Base-by-base conservation (phyloP, 1,140 invertebrate species). In the Venturia canescens region DNA sequence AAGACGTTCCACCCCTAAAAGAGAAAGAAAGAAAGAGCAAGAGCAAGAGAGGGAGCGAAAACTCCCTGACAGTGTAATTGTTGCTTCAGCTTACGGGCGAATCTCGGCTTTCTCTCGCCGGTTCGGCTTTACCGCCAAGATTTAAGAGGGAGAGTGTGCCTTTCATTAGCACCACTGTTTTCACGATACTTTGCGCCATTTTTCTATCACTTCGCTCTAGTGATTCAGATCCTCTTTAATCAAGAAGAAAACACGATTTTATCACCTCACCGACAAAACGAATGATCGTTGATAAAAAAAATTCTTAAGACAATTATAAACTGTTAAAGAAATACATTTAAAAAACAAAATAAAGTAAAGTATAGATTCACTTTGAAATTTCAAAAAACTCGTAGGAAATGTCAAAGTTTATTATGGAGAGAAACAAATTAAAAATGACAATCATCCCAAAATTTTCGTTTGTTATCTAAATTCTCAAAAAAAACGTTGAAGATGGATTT, bases 151-250 rank as follows among this genome's bases (percentile, higher is more conserved):
- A 63, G n/a, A 44, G 38, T 44, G 38, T 63, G 60, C 23, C 7
- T 63, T 63, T 63, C 60, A 63, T 63, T 63, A 23, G 60, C 23
- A 26, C 23, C 60, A 63, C 60, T 63, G 60, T 63, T 63, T 63
- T 23, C 60, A 13, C 21, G 21, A 63, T 63, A 63, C 60, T 63
- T 63, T 6, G 21, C 60, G 21, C 23, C 18, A 63, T 63, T 63
- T 63, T 13, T 23, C 11, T 26, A 63, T 63, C 60, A 26, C 60
- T 23, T 63, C 13, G n/a, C 7, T 26, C 60, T 6, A 63, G 11
- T 63, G 6, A 3, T 53, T 53, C 16, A 21, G 50, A 53, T 11
- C n/a, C n/a, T n/a, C 50, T 53, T 53, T 53, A 21, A 53, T 53
- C n/a, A 53, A 21, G 50, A 16, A n/a, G n/a, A 53, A 53, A 18